These are phyloP conservation scores for Pseudolaguvia tuberculata DNA, from an alignment of 2,113 vertebrate species.

Conservation along the genomic window DNA sequence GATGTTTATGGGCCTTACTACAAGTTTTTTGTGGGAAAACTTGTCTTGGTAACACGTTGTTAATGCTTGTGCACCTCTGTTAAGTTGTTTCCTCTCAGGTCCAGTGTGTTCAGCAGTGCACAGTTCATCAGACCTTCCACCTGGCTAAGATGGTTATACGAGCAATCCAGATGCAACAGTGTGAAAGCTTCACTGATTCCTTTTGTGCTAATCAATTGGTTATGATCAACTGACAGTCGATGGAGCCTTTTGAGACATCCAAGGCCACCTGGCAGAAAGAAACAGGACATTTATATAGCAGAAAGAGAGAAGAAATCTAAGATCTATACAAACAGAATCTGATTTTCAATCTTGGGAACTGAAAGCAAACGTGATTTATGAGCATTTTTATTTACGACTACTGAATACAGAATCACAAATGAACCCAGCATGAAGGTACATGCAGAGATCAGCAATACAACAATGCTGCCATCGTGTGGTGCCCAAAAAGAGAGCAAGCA, in stretches of 20 bases:
- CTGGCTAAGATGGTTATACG: slow-evolving; percentile 80
- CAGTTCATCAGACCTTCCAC: slow-evolving; percentile 81
- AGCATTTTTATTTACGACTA: slow-evolving; percentile 53
- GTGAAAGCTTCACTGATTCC: slow-evolving; percentile 74
- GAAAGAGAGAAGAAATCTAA: slow-evolving; percentile 30
- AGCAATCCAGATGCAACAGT: slow-evolving; percentile 81
- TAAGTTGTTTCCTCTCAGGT: slow-evolving; percentile 83
- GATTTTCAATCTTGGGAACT: slow-evolving; percentile 22
- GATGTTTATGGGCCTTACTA: no score
- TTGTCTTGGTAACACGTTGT: not conserved
- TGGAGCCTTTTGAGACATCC: slow-evolving; percentile 79
- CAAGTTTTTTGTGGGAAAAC: no score
- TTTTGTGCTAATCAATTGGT: slow-evolving; percentile 84
- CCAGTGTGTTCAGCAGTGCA: slow-evolving; percentile 80
- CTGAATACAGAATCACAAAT: slow-evolving; percentile 26
- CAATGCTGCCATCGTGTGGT: slow-evolving; percentile 62
- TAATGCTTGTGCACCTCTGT: slow-evolving; percentile 71
- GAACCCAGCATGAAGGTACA: slow-evolving; percentile 37
- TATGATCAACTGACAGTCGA: slow-evolving; percentile 79
- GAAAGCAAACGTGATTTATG: slow-evolving; percentile 37
- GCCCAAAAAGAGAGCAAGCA: not conserved
- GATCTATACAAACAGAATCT: slow-evolving; percentile 21
- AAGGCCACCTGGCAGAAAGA: slow-evolving; percentile 73
- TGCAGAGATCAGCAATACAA: slow-evolving; percentile 21
- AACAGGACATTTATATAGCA: not conserved